These are phyloP conservation scores for Ctenochaetus hawaiiensis DNA, from an alignment of 2,797 vertebrate genomes.

Conservation along the genomic window DNA sequence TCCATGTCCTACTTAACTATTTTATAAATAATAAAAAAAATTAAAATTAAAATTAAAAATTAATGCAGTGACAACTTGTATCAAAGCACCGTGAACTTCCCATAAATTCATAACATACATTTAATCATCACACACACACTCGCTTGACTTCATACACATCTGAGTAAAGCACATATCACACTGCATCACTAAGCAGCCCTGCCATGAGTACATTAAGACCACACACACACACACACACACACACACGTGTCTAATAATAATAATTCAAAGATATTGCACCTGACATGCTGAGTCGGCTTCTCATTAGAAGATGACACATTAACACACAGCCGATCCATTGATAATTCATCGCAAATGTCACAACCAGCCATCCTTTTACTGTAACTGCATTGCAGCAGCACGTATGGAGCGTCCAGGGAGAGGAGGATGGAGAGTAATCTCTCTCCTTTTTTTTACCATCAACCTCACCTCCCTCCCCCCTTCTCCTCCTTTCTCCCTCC, in stretches of 20 bases:
- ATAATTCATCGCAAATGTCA: conserved; percentile 49
- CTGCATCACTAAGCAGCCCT: not conserved
- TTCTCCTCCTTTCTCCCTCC: conserved; percentile 2
- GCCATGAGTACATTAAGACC: not conserved
- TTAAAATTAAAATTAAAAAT: too few species aligned
- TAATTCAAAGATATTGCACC: conserved; percentile 5
- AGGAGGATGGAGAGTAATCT: not conserved
- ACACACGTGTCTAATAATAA: not conserved
- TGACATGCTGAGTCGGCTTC: conserved; percentile 9
- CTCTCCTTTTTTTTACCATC: not conserved
- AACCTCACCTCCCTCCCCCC: not conserved
- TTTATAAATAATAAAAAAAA: too few species aligned
- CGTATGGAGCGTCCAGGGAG: conserved; percentile 2
- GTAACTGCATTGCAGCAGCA: conserved; percentile 11
- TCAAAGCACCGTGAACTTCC: not conserved
- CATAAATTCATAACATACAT: not conserved
- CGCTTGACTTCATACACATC: not conserved
- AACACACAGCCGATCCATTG: conserved; percentile 31
- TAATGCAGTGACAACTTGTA: not conserved
- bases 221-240: too few species aligned
- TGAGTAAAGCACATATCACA: not conserved
- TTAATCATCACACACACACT: fast-evolving
- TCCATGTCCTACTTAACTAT: too few species aligned
- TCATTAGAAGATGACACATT: conserved; percentile 18
- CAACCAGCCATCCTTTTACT: conserved; percentile 13